A percentile compares a stretch with the other conserved stretches of the same genome.
phyloP scores from a whole-genome alignment of 2,888 invertebrate genomes.

The Balanococcus diminutus region DNA sequence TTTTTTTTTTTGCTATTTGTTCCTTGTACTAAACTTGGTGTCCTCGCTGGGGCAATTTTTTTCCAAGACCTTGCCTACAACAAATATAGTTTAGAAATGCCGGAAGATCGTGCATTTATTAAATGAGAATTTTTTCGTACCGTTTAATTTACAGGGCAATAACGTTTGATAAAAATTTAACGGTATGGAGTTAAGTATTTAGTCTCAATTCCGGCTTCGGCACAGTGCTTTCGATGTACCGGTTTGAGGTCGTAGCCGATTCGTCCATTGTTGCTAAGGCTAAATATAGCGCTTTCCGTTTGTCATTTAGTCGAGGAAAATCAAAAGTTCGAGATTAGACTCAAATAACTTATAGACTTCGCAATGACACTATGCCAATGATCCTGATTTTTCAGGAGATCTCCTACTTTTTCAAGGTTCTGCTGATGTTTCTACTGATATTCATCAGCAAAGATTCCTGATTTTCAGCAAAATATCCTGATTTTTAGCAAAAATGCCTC shows the following conservation, averaged over 20 bases:
- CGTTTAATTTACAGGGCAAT: slow-evolving; percentile 8
- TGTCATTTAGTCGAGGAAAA: not conserved
- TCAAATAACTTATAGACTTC: no score
- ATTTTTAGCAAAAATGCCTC: no score
- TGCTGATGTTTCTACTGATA: no score
- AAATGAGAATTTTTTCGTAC: not conserved
- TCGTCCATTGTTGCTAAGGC: not conserved
- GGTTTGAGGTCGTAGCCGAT: not conserved
- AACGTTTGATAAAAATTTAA: slow-evolving; percentile 28
- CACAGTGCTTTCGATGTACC: not conserved
- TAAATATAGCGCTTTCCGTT: not conserved
- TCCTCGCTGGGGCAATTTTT: slow-evolving; percentile 15
- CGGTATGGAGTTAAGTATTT: not conserved
- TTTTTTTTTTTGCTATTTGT: slow-evolving; percentile 1
- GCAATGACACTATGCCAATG: no score
- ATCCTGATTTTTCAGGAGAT: no score
- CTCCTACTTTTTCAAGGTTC: no score
- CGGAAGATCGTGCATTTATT: slow-evolving; percentile 22
- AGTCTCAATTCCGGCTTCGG: not conserved
- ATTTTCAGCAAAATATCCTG: no score
- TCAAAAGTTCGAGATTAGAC: no score
- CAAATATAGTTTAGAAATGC: slow-evolving; percentile 36
- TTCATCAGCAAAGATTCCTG: no score
- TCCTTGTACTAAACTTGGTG: not conserved
- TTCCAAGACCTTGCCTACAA: slow-evolving; percentile 1